These are phyloP conservation scores for Teleopsis dalmanni DNA, from an alignment of 1,140 invertebrate species.

Conservation along the genomic window DNA sequence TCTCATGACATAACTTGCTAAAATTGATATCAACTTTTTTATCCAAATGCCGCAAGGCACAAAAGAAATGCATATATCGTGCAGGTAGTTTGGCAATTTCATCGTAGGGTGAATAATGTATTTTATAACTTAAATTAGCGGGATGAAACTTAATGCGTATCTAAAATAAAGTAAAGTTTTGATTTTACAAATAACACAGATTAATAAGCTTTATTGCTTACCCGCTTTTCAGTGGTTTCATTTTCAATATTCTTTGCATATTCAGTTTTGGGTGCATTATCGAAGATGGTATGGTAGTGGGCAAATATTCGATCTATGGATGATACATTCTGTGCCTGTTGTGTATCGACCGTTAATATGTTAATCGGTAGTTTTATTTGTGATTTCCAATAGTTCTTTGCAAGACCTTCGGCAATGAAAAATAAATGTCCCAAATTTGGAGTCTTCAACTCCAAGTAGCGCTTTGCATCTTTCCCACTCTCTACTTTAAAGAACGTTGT, in stretches of 20 bases:
- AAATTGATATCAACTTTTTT: constrained; percentile 25
- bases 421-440: constrained; percentile 31
- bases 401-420: constrained; percentile 24
- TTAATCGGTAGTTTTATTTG: constrained; percentile 26
- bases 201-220: constrained; percentile 3
- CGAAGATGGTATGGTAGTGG: constrained; percentile 36
- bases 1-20: constrained; percentile 17
- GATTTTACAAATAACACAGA: background rate
- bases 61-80: constrained; percentile 35
- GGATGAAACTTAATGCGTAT: constrained; percentile 33
- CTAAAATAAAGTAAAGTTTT: constrained; percentile 7
- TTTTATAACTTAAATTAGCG: constrained; percentile 34
- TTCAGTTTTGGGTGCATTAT: constrained; percentile 38
- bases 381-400: constrained; percentile 10
- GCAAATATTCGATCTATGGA: constrained; percentile 32
- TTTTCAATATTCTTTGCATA: constrained; percentile 32
- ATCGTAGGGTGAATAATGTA: constrained; percentile 27
- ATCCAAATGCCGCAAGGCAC: constrained; percentile 26
- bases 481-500: background rate
- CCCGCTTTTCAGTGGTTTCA: constrained; percentile 20
- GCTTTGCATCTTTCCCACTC: background rate
- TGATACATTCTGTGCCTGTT: constrained; percentile 16
- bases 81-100: constrained; percentile 29
- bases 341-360: constrained; percentile 36
- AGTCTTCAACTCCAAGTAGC: constrained; percentile 19